Conservation (phyloP, 2,797 vertebrate species). For the Betta splendens region DNA sequence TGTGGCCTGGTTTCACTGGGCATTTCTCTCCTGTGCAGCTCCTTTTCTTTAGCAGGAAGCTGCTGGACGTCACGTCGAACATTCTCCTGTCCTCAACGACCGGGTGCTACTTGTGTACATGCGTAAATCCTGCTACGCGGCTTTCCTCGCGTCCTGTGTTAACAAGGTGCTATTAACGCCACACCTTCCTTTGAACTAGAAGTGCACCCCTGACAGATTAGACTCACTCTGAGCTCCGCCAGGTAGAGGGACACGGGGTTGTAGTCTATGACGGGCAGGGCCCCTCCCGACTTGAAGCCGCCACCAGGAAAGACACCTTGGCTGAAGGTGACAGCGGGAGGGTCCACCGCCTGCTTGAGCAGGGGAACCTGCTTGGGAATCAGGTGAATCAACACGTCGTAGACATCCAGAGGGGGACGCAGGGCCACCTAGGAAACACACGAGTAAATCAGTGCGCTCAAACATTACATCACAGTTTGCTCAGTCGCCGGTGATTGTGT, state of each 20-base stretch:
- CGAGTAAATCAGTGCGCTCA: background rate
- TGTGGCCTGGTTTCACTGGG: background rate
- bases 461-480: background rate
- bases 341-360: constrained; percentile 85
- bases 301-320: constrained; percentile 75
- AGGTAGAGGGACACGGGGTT: constrained; percentile 91
- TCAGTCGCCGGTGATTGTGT: background rate
- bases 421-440: constrained; percentile 83
- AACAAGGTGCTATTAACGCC: background rate
- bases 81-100: background rate
- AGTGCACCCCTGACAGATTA: background rate
- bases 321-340: constrained; percentile 72
- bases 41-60: constrained; percentile 14
- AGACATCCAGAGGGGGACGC: constrained; percentile 91
- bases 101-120: background rate
- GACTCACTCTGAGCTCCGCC: constrained; percentile 87
- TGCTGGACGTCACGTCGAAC: background rate
- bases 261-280: constrained; percentile 89
- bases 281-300: constrained; percentile 37
- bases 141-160: constrained; percentile 2
- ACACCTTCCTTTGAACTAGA: constrained; percentile 2
- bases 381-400: constrained; percentile 91
- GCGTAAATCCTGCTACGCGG: constrained; percentile 4
- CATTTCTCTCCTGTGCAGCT: constrained; percentile 2
- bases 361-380: constrained; percentile 88